These are phyloP conservation scores for Leptatherina wallacei DNA, from an alignment of 2,797 vertebrate genomes.

Conservation along the genomic window DNA sequence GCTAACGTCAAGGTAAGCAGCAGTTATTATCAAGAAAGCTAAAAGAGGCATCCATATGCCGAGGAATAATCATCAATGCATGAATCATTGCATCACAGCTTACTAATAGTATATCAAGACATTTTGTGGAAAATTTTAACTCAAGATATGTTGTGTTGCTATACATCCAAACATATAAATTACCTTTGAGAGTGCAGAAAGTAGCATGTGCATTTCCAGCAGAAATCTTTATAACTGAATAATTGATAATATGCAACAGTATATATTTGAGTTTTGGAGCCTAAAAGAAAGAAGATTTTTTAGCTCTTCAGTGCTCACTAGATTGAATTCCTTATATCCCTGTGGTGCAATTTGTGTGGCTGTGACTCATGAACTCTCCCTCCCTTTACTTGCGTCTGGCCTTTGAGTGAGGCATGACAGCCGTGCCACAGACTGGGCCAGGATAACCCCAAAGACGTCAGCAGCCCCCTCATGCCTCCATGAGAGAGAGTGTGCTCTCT, in stretches of 20 bases:
- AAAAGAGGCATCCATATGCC: neutral
- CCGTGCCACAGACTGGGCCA: conserved; percentile 69
- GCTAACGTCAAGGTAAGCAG: conserved; percentile 24
- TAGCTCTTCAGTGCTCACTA: conserved; percentile 41
- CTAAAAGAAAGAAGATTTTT: conserved; percentile 31
- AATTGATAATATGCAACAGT: conserved; percentile 9
- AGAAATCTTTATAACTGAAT: conserved; percentile 18
- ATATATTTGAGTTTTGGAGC: conserved; percentile 14
- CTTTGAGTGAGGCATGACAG: conserved; percentile 74
- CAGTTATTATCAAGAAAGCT: neutral
- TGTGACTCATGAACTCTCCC: conserved; percentile 58
- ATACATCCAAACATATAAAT: neutral
- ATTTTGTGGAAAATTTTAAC: neutral
- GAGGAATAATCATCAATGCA: neutral
- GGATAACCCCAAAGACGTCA: conserved; percentile 82
- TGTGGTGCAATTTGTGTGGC: conserved; percentile 57
- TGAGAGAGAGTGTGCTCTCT: conserved; percentile 68
- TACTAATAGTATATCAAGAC: neutral
- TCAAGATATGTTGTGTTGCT: neutral
- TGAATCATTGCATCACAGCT: conserved; percentile 6
- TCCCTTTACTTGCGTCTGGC: conserved; percentile 61
- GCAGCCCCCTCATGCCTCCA: conserved; percentile 60
- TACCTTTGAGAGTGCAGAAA: conserved; percentile 20
- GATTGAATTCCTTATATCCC: conserved; percentile 75
- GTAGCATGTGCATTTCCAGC: neutral